Percentiles rank a stretch among this genome's conserved stretches.
phyloP scores from a whole-genome alignment of 1,140 invertebrate genomes.

The Andricus grossulariae region DNA sequence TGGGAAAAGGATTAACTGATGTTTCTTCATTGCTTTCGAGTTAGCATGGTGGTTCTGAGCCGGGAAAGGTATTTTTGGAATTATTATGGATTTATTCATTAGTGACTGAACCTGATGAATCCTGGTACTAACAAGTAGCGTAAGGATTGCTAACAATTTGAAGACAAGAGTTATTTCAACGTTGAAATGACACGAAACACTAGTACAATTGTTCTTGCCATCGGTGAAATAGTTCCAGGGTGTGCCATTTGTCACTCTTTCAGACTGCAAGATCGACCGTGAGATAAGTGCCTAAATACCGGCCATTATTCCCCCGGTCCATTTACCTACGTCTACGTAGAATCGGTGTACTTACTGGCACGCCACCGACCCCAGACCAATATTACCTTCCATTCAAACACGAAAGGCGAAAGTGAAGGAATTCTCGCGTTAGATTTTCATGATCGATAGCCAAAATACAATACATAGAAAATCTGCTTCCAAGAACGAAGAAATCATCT shows the following conservation, averaged over 20 bases:
- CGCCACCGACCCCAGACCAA: conserved; percentile 16
- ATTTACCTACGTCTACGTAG: conserved; percentile 28
- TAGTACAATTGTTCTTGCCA: neutral
- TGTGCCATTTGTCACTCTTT: conserved; percentile 30
- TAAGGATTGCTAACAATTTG: too few species aligned
- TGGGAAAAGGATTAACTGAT: too few species aligned
- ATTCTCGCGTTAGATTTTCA: conserved; percentile 13
- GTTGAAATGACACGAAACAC: too few species aligned
- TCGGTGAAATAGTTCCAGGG: conserved; percentile 13
- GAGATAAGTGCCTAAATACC: conserved; percentile 25
- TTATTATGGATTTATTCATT: too few species aligned
- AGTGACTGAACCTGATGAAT: too few species aligned
- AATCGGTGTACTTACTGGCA: conserved; percentile 25
- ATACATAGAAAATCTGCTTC: neutral
- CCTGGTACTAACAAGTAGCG: too few species aligned
- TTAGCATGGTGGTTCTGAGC: too few species aligned
- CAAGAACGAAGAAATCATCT: neutral
- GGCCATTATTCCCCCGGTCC: conserved; percentile 22
- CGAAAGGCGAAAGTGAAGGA: conserved; percentile 17
- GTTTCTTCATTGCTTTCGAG: too few species aligned
- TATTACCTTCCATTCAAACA: neutral
- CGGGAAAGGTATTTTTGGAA: too few species aligned
- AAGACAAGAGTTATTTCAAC: too few species aligned
- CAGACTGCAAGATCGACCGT: conserved; percentile 10
- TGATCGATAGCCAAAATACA: conserved; percentile 13